A percentile compares a stretch with the other conserved stretches of the same genome.
phyloP scores from a whole-genome alignment of 1,140 invertebrate genomes.

The Drosophila azteca region DNA sequence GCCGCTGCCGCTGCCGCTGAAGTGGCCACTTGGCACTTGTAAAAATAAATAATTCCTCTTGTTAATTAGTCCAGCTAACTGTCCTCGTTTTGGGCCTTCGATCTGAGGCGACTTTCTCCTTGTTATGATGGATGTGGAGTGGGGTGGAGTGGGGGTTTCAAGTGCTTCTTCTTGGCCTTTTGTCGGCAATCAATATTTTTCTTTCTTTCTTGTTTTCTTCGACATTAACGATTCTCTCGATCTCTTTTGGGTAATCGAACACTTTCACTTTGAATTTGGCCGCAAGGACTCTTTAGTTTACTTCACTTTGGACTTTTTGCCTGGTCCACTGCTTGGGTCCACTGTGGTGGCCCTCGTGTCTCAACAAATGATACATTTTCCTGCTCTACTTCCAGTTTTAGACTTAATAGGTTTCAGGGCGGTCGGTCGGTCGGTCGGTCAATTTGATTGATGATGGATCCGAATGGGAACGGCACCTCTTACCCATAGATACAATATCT shows the following conservation, averaged over 20 bases:
- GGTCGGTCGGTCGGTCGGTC: slow-evolving; percentile 20
- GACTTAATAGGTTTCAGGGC: slow-evolving; percentile 15
- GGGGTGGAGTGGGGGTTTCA: slow-evolving; percentile 17
- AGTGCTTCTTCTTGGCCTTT: slow-evolving; percentile 50
- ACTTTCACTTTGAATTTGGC: slow-evolving; percentile 73
- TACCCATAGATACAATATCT: slow-evolving; percentile 9
- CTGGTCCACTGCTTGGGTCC: slow-evolving; percentile 15
- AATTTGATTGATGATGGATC: slow-evolving; percentile 57
- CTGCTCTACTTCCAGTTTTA: slow-evolving; percentile 4
- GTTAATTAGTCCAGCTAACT: slow-evolving; percentile 78
- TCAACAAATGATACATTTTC: slow-evolving; percentile 32
- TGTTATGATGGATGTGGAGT: slow-evolving; percentile 32
- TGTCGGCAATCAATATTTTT: slow-evolving; percentile 53
- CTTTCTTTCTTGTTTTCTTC: slow-evolving; percentile 50
- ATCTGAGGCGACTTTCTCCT: slow-evolving; percentile 57
- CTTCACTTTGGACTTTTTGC: slow-evolving; percentile 3
- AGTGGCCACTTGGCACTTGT: slow-evolving; percentile 70
- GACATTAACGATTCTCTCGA: slow-evolving; percentile 50
- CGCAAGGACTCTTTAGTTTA: slow-evolving; percentile 44
- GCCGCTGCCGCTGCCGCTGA: slow-evolving; percentile 5
- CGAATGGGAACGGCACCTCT: too few relatives aligned
- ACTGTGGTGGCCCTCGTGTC: slow-evolving; percentile 3
- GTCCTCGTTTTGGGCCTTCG: slow-evolving; percentile 38
- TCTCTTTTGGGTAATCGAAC: slow-evolving; percentile 63
- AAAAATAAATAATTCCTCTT: slow-evolving; percentile 74